Conservation (phyloP, 92 coral and sea anemone genomes). For the Palythoa heliodiscus region DNA sequence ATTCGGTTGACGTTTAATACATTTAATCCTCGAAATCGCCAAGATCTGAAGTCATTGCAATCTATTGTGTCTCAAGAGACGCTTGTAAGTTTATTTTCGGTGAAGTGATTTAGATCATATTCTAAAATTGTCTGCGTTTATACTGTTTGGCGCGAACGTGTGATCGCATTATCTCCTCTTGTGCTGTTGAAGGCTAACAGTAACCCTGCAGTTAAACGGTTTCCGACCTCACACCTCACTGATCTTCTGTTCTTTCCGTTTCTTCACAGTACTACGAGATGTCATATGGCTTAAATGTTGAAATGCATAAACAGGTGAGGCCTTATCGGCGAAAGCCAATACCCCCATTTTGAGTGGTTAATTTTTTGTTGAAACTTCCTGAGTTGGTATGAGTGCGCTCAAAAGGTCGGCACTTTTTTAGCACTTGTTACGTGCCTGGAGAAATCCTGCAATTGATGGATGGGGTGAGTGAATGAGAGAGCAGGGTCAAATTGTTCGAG, state of each 20-base stretch:
- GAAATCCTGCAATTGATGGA: slow-evolving; percentile 75
- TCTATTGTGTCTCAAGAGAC: slow-evolving; percentile 46
- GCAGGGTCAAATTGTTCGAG: slow-evolving; percentile 71
- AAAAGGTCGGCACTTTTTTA: slow-evolving; percentile 63
- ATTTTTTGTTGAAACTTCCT: slow-evolving; percentile 54
- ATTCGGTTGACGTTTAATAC: slow-evolving; percentile 68
- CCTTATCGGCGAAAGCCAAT: slow-evolving; percentile 58
- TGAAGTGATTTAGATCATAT: slow-evolving; percentile 27
- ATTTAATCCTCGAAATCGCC: slow-evolving; percentile 73
- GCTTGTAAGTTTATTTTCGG: slow-evolving; percentile 23
- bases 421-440: slow-evolving; percentile 65
- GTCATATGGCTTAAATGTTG: slow-evolving; percentile 99
- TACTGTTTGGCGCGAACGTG: slow-evolving; percentile 38
- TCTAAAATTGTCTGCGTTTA: slow-evolving; percentile 12
- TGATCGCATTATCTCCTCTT: slow-evolving; percentile 43
- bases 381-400: slow-evolving; percentile 70
- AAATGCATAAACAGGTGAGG: slow-evolving; percentile 97
- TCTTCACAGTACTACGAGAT: slow-evolving; percentile 95
- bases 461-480: slow-evolving; percentile 33
- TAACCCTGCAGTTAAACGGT: slow-evolving; percentile 57
- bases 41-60: slow-evolving; percentile 52
- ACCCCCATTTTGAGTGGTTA: slow-evolving; percentile 49
- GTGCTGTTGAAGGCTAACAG: slow-evolving; percentile 34
- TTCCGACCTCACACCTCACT: slow-evolving; percentile 59
- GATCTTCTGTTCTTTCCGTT: slow-evolving; percentile 50